These are phyloP conservation scores for Atta colombica DNA, from an alignment of 1,140 invertebrate species.

Conservation along the genomic window DNA sequence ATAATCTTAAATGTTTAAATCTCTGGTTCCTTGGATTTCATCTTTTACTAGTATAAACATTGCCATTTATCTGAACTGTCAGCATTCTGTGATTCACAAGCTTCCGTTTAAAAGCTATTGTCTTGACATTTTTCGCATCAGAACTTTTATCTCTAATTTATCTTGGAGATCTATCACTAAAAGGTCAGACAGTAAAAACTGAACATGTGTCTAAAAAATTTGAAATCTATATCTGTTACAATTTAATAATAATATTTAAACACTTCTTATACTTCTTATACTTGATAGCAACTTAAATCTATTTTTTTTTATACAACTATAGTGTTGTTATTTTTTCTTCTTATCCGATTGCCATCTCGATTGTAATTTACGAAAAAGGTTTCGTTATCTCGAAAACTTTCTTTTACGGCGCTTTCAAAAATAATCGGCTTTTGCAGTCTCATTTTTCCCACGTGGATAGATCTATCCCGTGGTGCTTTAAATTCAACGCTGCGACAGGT, in stretches of 20 bases:
- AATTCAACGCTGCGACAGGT: constrained; percentile 22
- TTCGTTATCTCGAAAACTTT: constrained; percentile 14
- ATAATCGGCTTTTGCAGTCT: constrained; percentile 26
- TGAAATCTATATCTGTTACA: neutral
- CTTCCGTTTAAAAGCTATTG: constrained; percentile 10
- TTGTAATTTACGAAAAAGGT: neutral
- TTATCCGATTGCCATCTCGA: neutral
- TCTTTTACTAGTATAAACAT: neutral
- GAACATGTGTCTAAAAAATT: neutral
- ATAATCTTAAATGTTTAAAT: constrained; percentile 24
- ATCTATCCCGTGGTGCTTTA: constrained; percentile 13
- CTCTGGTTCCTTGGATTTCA: neutral
- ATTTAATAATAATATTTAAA: neutral
- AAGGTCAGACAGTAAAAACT: neutral
- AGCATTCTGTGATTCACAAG: constrained; percentile 7
- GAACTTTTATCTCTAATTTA: constrained; percentile 17
- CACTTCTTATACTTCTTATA: neutral
- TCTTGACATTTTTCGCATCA: neutral
- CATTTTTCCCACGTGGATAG: constrained; percentile 46
- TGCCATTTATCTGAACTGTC: constrained; percentile 24
- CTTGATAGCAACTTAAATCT: neutral
- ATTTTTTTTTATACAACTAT: neutral
- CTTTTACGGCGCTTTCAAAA: constrained; percentile 1
- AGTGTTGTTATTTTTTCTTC: neutral
- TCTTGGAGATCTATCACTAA: neutral